Evolutionary conservation across 2,888 invertebrate species (phyloP).

Genomic region (Dicyrtomina minuta): DNA sequence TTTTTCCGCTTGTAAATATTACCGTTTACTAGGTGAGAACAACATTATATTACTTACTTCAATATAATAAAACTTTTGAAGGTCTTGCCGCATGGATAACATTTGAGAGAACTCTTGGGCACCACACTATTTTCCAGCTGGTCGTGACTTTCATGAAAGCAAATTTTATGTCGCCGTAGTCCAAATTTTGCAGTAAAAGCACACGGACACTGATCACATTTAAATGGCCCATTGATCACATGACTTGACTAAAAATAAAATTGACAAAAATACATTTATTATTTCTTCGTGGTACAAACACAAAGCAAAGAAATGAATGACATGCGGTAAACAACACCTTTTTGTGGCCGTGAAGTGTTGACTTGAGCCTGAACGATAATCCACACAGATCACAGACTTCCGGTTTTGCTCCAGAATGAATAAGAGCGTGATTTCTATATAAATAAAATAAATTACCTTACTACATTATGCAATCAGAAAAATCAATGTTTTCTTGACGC

Average conservation of each 20-base stretch:
- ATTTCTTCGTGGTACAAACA: not conserved
- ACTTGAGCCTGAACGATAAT: slow-evolving; percentile 9
- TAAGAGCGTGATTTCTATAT: slow-evolving; percentile 21
- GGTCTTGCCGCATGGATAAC: slow-evolving; percentile 4
- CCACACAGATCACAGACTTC: slow-evolving; percentile 19
- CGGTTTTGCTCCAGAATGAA: slow-evolving; percentile 28
- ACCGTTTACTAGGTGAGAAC: no score
- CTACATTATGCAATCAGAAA: no score
- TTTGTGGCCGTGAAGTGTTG: slow-evolving; percentile 11
- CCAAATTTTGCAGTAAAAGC: slow-evolving; percentile 14
- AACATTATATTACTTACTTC: slow-evolving; percentile 9
- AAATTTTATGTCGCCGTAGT: slow-evolving; percentile 15
- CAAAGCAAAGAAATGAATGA: not conserved
- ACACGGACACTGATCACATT: slow-evolving; percentile 21
- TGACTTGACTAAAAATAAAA: slow-evolving; percentile 24
- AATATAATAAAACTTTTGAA: slow-evolving; percentile 1
- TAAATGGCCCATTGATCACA: slow-evolving; percentile 16
- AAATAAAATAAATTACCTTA: no score
- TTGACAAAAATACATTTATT: not conserved
- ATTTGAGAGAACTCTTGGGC: not conserved
- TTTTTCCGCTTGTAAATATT: no score
- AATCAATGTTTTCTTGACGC: no score
- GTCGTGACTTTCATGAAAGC: slow-evolving; percentile 20
- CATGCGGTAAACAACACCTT: no score
- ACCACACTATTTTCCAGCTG: not conserved